Conservation (phyloP, 2,113 vertebrate genomes). For the Camelus bactrianus region DNA sequence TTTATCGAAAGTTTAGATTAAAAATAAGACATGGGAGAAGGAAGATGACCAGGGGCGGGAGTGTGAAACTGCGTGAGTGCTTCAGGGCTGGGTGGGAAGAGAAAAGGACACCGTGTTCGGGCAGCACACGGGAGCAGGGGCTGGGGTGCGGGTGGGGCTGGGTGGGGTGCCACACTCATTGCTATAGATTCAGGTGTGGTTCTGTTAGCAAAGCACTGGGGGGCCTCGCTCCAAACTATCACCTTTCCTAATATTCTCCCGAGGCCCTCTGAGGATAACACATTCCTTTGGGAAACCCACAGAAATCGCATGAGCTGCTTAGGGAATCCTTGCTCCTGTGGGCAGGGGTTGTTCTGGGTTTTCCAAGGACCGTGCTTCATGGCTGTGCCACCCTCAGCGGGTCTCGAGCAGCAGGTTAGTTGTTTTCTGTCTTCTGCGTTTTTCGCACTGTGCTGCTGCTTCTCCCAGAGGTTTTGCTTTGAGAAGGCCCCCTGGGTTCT, state of each 20-base stretch:
- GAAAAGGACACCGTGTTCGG: neutral
- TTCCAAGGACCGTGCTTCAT: neutral
- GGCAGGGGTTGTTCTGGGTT: neutral
- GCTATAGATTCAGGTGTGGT: neutral
- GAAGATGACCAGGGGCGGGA: neutral
- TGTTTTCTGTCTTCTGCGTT: neutral
- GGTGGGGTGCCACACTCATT: neutral
- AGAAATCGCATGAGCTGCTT: neutral
- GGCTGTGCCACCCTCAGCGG: neutral
- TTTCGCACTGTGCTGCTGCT: neutral
- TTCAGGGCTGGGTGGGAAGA: neutral
- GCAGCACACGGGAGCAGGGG: too few relatives aligned
- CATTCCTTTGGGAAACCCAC: neutral
- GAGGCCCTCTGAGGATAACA: neutral
- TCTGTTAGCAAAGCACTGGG: neutral
- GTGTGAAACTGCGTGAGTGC: neutral
- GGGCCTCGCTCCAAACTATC: neutral
- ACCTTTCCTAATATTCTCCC: neutral
- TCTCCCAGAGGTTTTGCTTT: neutral
- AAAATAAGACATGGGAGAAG: neutral
- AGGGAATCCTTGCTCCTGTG: rapidly evolving
- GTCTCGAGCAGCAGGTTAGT: neutral
- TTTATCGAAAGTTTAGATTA: neutral
- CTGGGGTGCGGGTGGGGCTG: rapidly evolving
- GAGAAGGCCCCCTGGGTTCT: neutral